Conservation (phyloP, 1,140 invertebrate species). For the Ridgeia piscesae region DNA sequence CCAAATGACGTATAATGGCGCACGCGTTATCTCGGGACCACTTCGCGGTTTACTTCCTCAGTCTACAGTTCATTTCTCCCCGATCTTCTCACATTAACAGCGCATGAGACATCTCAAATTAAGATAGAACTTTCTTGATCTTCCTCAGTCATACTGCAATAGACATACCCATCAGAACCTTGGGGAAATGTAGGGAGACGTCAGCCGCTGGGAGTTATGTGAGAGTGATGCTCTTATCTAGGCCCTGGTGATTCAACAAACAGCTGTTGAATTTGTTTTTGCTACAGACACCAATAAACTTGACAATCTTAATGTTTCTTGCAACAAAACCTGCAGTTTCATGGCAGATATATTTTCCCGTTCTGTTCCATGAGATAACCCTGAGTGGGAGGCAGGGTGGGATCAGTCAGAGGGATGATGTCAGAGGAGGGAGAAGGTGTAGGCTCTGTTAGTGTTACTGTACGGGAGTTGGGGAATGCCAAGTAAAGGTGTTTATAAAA, state of each 20-base stretch:
- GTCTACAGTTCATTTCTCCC: not conserved
- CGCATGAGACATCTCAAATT: not conserved
- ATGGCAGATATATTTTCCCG: not conserved
- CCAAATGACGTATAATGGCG: not conserved
- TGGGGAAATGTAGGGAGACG: not conserved
- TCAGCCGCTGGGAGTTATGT: not conserved
- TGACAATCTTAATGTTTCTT: constrained; percentile 1
- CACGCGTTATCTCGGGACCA: not conserved
- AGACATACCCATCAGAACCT: not conserved
- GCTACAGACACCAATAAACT: not conserved
- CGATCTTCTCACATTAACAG: not conserved
- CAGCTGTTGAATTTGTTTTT: not conserved
- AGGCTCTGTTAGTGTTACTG: no score
- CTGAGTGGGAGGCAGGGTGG: not conserved
- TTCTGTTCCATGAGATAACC: not conserved
- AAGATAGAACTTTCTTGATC: not conserved
- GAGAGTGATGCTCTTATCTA: not conserved
- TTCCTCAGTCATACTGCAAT: not conserved
- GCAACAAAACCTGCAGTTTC: not conserved
- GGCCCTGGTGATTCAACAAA: not conserved
- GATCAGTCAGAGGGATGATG: not conserved
- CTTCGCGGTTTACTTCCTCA: not conserved
- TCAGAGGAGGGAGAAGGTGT: not conserved
- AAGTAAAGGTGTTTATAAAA: not conserved
- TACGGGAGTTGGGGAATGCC: not conserved